Conservation (phyloP, 2,888 invertebrate species). For the Globia sparganii region DNA sequence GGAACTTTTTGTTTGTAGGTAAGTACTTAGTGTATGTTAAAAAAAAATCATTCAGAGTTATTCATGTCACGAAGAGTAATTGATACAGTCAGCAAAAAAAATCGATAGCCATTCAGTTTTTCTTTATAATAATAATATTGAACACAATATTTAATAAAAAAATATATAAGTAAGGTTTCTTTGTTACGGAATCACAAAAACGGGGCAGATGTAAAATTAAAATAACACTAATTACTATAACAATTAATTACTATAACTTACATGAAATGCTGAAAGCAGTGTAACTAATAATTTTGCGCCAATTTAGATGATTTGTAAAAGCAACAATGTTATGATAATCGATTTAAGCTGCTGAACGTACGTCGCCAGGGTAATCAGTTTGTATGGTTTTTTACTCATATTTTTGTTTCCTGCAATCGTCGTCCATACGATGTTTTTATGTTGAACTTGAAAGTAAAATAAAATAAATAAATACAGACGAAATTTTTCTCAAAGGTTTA, state of each 20-base stretch:
- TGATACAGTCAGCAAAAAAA: neutral
- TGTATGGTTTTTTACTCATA: neutral
- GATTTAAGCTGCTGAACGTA: constrained; percentile 12
- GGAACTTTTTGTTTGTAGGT: neutral
- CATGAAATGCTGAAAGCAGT: neutral
- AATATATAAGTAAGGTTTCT: neutral
- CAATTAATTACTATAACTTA: neutral
- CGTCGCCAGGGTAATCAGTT: too few species aligned
- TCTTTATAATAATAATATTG: too few species aligned
- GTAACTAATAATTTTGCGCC: constrained; percentile 7
- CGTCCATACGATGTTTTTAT: neutral
- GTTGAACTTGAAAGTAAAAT: too few species aligned
- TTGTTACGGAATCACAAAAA: neutral
- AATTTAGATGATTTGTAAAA: constrained; percentile 19
- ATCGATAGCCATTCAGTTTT: neutral
- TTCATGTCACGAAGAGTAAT: neutral
- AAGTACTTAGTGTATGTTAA: too few species aligned
- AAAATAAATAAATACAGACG: neutral
- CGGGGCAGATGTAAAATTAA: neutral
- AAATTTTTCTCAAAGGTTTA: neutral
- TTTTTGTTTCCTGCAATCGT: neutral
- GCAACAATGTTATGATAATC: neutral
- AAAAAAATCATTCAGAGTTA: neutral
- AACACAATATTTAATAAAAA: neutral
- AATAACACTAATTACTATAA: neutral